Conservation (phyloP, 2,113 vertebrate genomes). For the Eupsittula cactorum region DNA sequence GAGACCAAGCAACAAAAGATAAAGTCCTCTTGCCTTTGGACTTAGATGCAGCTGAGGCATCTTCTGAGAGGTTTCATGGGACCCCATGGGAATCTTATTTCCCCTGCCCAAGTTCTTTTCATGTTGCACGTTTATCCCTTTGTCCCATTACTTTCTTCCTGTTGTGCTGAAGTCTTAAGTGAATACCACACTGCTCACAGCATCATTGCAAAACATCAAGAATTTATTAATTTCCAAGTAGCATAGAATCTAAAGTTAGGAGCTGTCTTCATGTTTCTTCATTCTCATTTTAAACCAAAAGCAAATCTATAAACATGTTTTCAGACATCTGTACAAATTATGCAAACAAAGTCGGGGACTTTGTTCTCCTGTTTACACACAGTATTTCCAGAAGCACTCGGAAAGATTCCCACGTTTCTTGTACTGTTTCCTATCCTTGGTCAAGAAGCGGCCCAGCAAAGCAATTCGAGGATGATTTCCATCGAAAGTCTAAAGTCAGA, state of each 20-base stretch:
- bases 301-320: neutral
- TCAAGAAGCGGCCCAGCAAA: constrained; percentile 59
- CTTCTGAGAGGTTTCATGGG: neutral
- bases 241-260: neutral
- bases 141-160: neutral
- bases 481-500: constrained; percentile 43
- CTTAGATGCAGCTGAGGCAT: neutral
- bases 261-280: neutral
- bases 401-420: constrained; percentile 67
- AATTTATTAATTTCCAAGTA: constrained; percentile 69
- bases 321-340: constrained; percentile 42
- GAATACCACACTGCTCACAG: neutral
- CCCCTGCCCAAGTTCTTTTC: neutral
- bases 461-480: constrained; percentile 42
- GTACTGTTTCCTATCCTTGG: constrained; percentile 61
- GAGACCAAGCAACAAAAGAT: neutral
- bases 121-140: neutral
- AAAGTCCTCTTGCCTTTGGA: neutral
- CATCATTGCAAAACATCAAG: constrained; percentile 66
- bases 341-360: neutral
- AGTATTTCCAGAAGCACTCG: constrained; percentile 83
- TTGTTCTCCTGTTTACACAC: constrained; percentile 58
- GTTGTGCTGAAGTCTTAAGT: neutral
- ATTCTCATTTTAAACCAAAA: constrained; percentile 9
- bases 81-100: neutral